phyloP scores from a whole-genome alignment of 2,797 vertebrate genomes.

The Spinus pinus region DNA sequence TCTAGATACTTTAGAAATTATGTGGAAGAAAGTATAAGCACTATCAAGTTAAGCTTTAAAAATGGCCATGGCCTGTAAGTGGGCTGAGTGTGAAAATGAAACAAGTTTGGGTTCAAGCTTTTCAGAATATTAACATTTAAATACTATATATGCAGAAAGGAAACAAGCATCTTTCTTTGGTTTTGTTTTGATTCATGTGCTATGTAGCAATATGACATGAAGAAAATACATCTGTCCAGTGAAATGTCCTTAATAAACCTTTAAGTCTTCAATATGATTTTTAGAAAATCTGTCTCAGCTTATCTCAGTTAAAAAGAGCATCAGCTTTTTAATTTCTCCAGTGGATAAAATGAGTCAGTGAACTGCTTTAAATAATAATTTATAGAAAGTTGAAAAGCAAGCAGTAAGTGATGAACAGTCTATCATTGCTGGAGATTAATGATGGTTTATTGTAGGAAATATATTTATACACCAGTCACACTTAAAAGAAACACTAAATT shows the following conservation, averaged over 20 bases:
- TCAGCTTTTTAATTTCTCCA: not conserved
- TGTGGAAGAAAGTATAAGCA: not conserved
- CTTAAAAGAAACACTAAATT: constrained; percentile 64
- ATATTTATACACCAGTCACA: not conserved
- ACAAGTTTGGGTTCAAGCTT: not conserved
- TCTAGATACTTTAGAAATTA: not conserved
- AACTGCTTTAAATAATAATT: not conserved
- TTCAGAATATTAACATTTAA: not conserved
- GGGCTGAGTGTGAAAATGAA: not conserved
- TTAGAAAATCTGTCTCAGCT: not conserved
- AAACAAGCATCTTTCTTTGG: not conserved
- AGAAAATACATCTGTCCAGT: not conserved
- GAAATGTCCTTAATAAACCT: not conserved
- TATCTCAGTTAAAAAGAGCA: not conserved
- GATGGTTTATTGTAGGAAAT: constrained; percentile 5
- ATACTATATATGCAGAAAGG: not conserved
- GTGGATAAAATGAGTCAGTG: not conserved
- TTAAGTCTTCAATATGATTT: not conserved
- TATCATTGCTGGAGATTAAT: not conserved
- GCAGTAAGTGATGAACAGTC: not conserved
- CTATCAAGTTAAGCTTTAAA: not conserved
- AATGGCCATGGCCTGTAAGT: not conserved
- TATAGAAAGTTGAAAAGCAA: not conserved
- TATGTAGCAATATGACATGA: not conserved
- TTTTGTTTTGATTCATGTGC: not conserved